A percentile compares a stretch with the other conserved stretches of the same genome.
phyloP scores from a whole-genome alignment of 2,113 vertebrate species.

The Sinocyclocheilus maitianheensis region DNA sequence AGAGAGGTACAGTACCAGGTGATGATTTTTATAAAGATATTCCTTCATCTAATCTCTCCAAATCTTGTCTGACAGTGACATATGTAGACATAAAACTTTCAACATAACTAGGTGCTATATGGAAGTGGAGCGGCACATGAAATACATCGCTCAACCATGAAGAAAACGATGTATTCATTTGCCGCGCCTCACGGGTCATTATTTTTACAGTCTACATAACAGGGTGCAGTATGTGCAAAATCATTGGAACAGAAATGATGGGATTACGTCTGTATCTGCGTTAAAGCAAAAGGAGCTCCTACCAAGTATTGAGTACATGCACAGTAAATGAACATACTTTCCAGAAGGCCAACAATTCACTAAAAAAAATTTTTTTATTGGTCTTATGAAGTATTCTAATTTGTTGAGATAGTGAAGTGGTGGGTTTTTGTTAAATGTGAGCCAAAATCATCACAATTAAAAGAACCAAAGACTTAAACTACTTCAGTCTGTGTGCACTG shows the following conservation, averaged over 20 bases:
- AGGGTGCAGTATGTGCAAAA: slow-evolving; percentile 29
- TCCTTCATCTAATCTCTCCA: neutral
- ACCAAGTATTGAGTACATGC: too few species aligned
- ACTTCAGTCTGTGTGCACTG: too few species aligned
- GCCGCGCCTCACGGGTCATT: slow-evolving; percentile 34
- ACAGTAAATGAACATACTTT: too few species aligned
- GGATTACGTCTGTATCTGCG: slow-evolving; percentile 44
- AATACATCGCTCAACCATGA: slow-evolving; percentile 6
- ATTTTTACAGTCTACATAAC: slow-evolving; percentile 40
- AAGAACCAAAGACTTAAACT: too few species aligned
- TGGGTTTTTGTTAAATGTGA: too few species aligned
- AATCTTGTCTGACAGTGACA: neutral
- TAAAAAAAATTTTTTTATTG: too few species aligned
- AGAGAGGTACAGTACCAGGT: neutral
- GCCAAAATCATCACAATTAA: too few species aligned
- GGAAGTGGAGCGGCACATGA: neutral
- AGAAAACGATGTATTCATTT: slow-evolving; percentile 29
- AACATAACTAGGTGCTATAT: slow-evolving; percentile 9
- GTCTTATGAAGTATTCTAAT: too few species aligned
- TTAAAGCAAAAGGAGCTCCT: neutral
- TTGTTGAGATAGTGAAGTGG: too few species aligned
- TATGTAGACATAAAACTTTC: slow-evolving; percentile 17
- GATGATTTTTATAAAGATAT: neutral
- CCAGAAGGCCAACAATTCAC: too few species aligned
- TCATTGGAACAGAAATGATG: slow-evolving; percentile 44